Conservation (phyloP, 2,113 vertebrate genomes). For the human (Homo sapiens) region DNA sequence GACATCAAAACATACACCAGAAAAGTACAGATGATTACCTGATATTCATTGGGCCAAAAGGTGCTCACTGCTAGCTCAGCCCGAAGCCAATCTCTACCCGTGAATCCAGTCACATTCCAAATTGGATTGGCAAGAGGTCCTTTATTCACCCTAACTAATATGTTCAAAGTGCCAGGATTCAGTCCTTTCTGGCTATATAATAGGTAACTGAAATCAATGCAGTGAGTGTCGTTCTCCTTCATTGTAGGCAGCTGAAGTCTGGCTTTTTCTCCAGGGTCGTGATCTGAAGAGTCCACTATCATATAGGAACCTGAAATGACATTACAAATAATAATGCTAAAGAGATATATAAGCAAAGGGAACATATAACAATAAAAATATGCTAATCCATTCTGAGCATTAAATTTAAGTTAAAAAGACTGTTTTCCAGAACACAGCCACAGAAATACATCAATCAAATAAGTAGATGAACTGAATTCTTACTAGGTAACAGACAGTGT, state of each 20-base stretch:
- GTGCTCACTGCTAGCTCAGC: conserved; percentile 98
- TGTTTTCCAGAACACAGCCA: neutral
- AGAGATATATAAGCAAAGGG: neutral
- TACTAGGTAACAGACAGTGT: neutral
- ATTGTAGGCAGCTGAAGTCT: conserved; percentile 96
- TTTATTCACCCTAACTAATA: conserved; percentile 97
- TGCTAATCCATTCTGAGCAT: neutral
- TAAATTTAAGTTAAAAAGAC: neutral
- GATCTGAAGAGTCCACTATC: conserved; percentile 95
- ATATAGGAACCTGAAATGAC: conserved; percentile 93
- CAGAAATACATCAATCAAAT: neutral
- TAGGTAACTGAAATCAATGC: conserved; percentile 98
- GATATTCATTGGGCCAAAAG: conserved; percentile 99
- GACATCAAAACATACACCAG: neutral
- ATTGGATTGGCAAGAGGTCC: conserved; percentile 97
- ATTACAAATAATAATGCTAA: conserved; percentile 18
- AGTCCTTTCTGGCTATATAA: conserved; percentile 91
- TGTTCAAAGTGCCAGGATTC: conserved; percentile 94
- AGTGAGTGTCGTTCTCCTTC: conserved; percentile 99
- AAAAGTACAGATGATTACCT: conserved; percentile 86
- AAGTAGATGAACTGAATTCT: neutral
- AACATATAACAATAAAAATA: neutral
- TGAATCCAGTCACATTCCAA: conserved; percentile 96
- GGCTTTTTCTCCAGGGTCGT: conserved; percentile 94
- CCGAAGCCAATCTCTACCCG: conserved; percentile 89